Percentiles rank a stretch among this genome's conserved stretches.
Evolutionary conservation across 2,797 vertebrate species (phyloP).

Genomic region (Pseudotriccus pelzelni): DNA sequence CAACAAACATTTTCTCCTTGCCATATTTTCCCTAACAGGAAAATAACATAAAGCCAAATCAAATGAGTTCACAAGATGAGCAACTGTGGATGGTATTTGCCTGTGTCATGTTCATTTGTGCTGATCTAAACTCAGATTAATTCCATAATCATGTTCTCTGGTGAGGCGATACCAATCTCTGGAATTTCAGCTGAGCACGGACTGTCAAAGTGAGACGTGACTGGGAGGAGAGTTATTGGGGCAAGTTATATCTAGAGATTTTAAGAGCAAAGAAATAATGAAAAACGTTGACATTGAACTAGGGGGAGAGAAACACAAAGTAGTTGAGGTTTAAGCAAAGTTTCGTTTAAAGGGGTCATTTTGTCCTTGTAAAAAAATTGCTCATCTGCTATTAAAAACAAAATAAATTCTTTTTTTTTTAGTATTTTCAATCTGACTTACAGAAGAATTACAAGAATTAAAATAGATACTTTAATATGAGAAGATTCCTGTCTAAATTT

Average conservation of each 20-base stretch:
- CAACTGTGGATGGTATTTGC: not conserved
- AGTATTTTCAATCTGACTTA: not conserved
- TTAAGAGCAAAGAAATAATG: not conserved
- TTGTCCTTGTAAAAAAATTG: not conserved
- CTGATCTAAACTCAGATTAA: not conserved
- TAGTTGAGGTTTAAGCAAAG: not conserved
- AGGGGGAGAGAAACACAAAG: fast-evolving
- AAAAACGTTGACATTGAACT: not conserved
- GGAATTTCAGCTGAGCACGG: not conserved
- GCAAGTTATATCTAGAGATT: not conserved
- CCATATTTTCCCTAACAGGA: not conserved
- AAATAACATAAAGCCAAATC: not conserved
- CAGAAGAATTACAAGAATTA: not conserved
- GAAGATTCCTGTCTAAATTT: not conserved
- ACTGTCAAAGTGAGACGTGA: not conserved
- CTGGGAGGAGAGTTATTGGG: not conserved
- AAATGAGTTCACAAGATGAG: not conserved
- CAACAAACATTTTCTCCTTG: not conserved
- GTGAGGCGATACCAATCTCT: not conserved
- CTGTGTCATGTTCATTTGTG: not conserved
- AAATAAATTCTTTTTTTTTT: not conserved
- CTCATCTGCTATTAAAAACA: not conserved
- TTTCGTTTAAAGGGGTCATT: not conserved
- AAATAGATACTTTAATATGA: not conserved
- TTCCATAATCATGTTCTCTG: not conserved